A percentile compares a stretch with the other conserved stretches of the same genome.
phyloP scores from a whole-genome alignment of 2,888 invertebrate genomes.

The Oegoconia quadripuncta region DNA sequence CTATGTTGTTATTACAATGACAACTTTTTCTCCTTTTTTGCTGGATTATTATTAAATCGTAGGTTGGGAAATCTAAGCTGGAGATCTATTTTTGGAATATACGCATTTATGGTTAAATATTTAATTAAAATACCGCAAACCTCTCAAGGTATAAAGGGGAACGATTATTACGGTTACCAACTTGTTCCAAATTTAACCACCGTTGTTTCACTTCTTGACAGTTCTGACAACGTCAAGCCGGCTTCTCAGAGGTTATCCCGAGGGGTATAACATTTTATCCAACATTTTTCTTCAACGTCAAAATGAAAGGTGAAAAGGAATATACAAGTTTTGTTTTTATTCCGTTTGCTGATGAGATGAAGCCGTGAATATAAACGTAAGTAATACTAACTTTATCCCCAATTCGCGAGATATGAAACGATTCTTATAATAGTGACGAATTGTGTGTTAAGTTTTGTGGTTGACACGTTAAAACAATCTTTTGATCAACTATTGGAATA shows the following conservation, averaged over 20 bases:
- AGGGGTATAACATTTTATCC: constrained; percentile 19
- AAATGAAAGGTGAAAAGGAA: constrained; percentile 18
- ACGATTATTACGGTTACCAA: not conserved
- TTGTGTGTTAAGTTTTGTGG: too few relatives aligned
- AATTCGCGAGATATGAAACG: too few relatives aligned
- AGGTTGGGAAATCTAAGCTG: not conserved
- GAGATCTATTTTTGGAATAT: not conserved
- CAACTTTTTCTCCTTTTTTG: too few relatives aligned
- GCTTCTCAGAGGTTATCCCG: constrained; percentile 23
- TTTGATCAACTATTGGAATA: too few relatives aligned
- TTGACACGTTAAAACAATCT: too few relatives aligned
- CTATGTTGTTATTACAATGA: too few relatives aligned
- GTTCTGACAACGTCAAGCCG: constrained; percentile 32
- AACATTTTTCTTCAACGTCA: constrained; percentile 8
- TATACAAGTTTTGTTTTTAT: constrained; percentile 11
- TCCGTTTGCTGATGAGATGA: not conserved
- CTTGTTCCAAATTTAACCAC: constrained; percentile 4
- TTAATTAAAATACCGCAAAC: not conserved
- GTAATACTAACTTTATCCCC: too few relatives aligned
- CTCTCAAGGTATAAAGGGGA: not conserved
- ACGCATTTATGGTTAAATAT: not conserved
- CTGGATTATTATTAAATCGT: too few relatives aligned
- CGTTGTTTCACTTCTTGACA: constrained; percentile 31
- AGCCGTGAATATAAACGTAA: too few relatives aligned
- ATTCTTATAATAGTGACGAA: too few relatives aligned